Conservation (phyloP, 2,113 vertebrate genomes). For the Macquaria australasica region DNA sequence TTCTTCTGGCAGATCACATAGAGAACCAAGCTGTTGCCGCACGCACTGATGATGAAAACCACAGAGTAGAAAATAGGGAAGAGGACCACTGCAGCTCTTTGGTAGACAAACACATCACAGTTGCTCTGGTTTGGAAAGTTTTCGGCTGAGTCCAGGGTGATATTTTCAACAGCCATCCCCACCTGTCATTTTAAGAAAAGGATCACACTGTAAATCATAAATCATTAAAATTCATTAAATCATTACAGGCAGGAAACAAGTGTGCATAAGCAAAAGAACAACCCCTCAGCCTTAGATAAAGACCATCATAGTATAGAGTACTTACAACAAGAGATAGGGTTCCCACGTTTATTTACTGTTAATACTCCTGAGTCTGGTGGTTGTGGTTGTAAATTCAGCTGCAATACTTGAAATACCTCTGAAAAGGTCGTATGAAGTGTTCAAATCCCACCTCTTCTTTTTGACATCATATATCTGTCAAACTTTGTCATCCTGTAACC, state of each 20-base stretch:
- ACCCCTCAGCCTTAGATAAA: neutral
- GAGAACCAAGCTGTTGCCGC: slow-evolving; percentile 88
- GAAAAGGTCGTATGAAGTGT: slow-evolving; percentile 20
- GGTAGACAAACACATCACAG: slow-evolving; percentile 84
- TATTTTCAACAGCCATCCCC: slow-evolving; percentile 59
- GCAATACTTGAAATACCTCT: neutral
- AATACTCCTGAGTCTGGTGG: slow-evolving; percentile 14
- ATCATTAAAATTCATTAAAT: neutral
- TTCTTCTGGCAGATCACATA: slow-evolving; percentile 85
- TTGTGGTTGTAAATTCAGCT: slow-evolving; percentile 20
- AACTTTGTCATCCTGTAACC: neutral
- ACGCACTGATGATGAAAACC: slow-evolving; percentile 84
- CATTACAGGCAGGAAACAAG: neutral
- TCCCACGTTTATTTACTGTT: neutral
- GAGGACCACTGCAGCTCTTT: slow-evolving; percentile 73
- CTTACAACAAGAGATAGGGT: slow-evolving; percentile 41
- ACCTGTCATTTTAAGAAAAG: slow-evolving; percentile 34
- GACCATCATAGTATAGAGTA: neutral
- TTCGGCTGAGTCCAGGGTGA: slow-evolving; percentile 37
- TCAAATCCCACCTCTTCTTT: slow-evolving; percentile 65
- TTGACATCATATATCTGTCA: slow-evolving; percentile 45
- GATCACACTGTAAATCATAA: neutral
- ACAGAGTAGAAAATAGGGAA: slow-evolving; percentile 86
- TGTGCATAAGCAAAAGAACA: neutral
- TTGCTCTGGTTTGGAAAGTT: slow-evolving; percentile 70